Percentiles rank a stretch among this genome's conserved stretches.
Evolutionary conservation across 2,113 vertebrate species (phyloP).

Genomic region (Noturus placidus): DNA sequence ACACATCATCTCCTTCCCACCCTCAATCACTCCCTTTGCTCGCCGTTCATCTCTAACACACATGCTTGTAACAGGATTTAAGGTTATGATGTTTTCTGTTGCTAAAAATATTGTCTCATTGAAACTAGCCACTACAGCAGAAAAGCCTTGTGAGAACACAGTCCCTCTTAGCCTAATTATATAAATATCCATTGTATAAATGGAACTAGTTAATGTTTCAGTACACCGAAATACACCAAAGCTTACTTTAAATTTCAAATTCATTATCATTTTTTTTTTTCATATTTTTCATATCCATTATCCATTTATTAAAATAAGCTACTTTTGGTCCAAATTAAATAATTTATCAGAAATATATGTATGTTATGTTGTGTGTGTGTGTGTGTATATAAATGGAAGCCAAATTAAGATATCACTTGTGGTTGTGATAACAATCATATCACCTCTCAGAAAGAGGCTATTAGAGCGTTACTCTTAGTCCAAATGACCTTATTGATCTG

Average conservation of each 20-base stretch:
- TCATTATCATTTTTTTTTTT: background rate
- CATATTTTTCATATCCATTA: background rate
- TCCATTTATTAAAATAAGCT: background rate
- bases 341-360: background rate
- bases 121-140: constrained; percentile 3
- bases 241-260: constrained; percentile 10
- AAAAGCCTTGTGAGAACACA: background rate
- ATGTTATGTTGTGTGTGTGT: too few relatives aligned
- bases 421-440: background rate
- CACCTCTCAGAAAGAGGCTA: background rate
- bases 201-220: constrained; percentile 7
- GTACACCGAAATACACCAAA: background rate
- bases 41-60: background rate
- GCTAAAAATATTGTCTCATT: constrained; percentile 13
- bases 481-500: background rate
- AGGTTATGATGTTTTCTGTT: constrained; percentile 1
- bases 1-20: background rate
- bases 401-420: background rate
- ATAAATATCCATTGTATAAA: background rate
- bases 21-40: background rate
- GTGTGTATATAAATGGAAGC: too few relatives aligned
- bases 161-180: background rate
- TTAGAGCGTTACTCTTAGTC: background rate
- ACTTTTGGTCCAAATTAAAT: background rate
- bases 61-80: constrained; percentile 13